Base-by-base conservation (phyloP, 2,888 invertebrate species). In the Sinhomidia bicolor region DNA sequence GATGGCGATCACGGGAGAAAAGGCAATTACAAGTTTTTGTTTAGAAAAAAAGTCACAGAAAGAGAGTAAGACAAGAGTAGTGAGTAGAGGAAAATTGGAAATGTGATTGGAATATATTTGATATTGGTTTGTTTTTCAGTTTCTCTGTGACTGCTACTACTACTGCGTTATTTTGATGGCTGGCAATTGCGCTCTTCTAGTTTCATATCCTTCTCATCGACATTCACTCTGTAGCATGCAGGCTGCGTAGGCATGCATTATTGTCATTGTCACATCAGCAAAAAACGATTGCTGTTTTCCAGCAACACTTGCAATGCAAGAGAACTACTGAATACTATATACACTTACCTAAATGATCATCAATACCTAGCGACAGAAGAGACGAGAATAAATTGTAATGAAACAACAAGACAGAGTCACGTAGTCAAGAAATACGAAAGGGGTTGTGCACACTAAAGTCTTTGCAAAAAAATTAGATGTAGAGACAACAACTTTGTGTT, bases 71-170 rank as follows among this genome's bases (percentile, higher is more conserved):
- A 26, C n/a, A 60, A 26, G 9, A 10, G 26, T 1, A 9, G 26
- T n/a, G n/a, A 26, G 26, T 26, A 47, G 36, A 41, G 54, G 60
- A 79, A 88, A 88, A 88, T 88, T 84, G 88, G 88, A 84, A 88
- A 80, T 88, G 84, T 80, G 88, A 78, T 76, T 29, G 51, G 82
- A 79, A 79, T 85, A 68, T 68, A 79, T 85, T 79, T 7, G 23
- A 41, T 41, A 17, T 20, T 71, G 32, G 60, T 82, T 68, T 82
- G 51, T 71, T 71, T 68, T 44, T 29, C 44, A n/a, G n/a, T n/a
- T n/a, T 47, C 10, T 74, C 47, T 26, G 36, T n/a, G 29, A 20
- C 12, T 3, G 12, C 20, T 4, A 60, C 20, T 4, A 65, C n/a
- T 3, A 20, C 65, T n/a, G n/a, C n/a, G n/a, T n/a, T n/a, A n/a